Evolutionary conservation across 2,797 vertebrate species (phyloP), one percentile per base, ranked within the genome.

Genomic region (Gymnoscopelus microlampas): DNA sequence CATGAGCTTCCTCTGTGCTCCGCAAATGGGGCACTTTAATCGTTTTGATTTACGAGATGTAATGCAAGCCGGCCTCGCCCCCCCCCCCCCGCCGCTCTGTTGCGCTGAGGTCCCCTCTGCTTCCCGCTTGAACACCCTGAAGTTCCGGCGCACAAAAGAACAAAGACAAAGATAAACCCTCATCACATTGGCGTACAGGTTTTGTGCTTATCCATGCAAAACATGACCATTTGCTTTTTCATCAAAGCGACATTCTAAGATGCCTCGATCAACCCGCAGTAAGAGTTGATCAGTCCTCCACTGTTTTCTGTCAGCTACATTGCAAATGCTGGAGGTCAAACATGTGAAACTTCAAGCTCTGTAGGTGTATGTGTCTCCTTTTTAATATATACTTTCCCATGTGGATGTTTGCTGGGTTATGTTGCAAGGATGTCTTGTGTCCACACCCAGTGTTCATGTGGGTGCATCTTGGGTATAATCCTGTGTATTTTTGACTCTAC

Each of bases 271-370:
- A 89, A 88, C 88, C 75, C 57, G 24, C 11, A 54, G 11, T 4
- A 35, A 19, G 35, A 60, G 85, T 91, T 89, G 87, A 86, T 84
- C 83, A 81, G 71, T 66, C 76, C 48, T 86, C 80, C 85, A 74
- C 79, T 63, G 70, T 68, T 54, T 95, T 95, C 97, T 97, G 96
- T 96, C 96, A 96, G 96, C 96, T 96, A 97, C 96, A 97, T 96
- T 96, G 96, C 95, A 95, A 91, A 93, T 93, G 83, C 26, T 81
- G 90, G 89, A 66, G 91, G 82, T 92, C 87, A 93, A 76, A 29
- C 72, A 83, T 88, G 78, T 59, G 48, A 78, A 73, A 49, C 77
- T 78, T 85, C 60, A 14, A 78, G 66, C 75, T 56, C 69, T 66
- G 68, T 76, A 70, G 60, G 74, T 48, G 13, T 78, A 13, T 75